Evolutionary conservation across 2,888 invertebrate genomes (phyloP), one percentile per base, ranked within the genome.

Genomic region (Fissipunctia ypsillon): DNA sequence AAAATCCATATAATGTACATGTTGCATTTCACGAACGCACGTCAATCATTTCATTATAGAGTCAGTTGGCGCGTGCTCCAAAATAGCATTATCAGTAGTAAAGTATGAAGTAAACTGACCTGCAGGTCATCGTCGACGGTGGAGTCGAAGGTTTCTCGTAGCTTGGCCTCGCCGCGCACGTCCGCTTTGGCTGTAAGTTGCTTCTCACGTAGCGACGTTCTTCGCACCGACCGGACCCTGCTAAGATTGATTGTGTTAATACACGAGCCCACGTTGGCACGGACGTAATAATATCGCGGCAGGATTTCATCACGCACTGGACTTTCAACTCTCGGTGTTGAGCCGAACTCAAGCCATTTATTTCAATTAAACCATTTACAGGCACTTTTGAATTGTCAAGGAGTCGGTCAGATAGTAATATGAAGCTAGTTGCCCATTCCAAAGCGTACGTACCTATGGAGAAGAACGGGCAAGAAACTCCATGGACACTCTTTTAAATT

Each of bases 131-230:
- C 96, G 82, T 96, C 95, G 70, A 90, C 93, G 0, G 93, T 92
- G 0, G 94, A 94, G 81, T 96, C 96, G 91, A 96, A 96, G 19
- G 96, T 96, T 80, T 96, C 96, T 54, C 96, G 79, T 0, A 96
- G 88, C 77, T 98, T 96, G 35, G 99, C 99, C 93, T 99, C 99
- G 91, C 99, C 99, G 57, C 98, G 97, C 35, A 99, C 99, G 95
- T 99, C 99, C 86, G 99, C 98, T 93, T 99, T 98, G 54, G 99
- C 98, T 70, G 99, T 98, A 85, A 99, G 97, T 83, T 98, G 98
- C 95, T 99, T 99, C 94, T 99, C 99, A 31, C 99, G 97, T 78
- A 99, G 97, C 60, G 99, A 99, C 57, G 99, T 99, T 80, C 99
- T 97, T 56, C 99, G 97, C 59, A 99, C 99, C 64, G 99, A 99